Percentiles rank a stretch among this genome's conserved stretches.
These are phyloP conservation scores for Eudemis profundana DNA, from an alignment of 2,888 invertebrate species.

Conservation along the genomic window DNA sequence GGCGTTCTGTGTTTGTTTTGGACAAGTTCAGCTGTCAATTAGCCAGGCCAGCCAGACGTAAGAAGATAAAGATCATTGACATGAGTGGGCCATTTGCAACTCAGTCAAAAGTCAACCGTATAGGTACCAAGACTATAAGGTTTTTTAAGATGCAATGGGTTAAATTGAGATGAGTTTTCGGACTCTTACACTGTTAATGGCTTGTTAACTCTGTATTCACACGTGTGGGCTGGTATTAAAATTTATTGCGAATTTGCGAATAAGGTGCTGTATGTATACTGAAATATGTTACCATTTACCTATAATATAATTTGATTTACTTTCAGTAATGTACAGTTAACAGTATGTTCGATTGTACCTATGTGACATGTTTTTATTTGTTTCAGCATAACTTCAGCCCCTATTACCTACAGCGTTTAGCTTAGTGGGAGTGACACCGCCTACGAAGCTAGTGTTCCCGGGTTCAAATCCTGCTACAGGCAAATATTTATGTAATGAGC, in stretches of 20 bases:
- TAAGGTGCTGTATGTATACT: too few species aligned
- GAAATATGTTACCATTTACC: too few species aligned
- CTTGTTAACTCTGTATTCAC: slow-evolving; percentile 22
- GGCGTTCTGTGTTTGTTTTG: slow-evolving; percentile 31
- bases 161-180: not conserved
- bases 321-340: too few species aligned
- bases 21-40: slow-evolving; percentile 37
- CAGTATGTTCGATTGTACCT: too few species aligned
- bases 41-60: slow-evolving; percentile 21
- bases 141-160: not conserved
- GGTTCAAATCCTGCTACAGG: too few species aligned
- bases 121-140: not conserved
- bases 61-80: slow-evolving; percentile 40
- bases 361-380: too few species aligned
- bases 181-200: slow-evolving; percentile 6
- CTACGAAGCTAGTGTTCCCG: too few species aligned
- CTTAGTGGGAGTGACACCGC: too few species aligned
- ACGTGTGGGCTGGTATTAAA: slow-evolving; percentile 5
- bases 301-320: too few species aligned
- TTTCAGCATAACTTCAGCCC: too few species aligned
- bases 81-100: slow-evolving; percentile 2
- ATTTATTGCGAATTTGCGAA: not conserved
- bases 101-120: not conserved
- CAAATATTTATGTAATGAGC: too few species aligned
- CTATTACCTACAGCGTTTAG: too few species aligned